Evolutionary conservation across 2,113 vertebrate species (phyloP), one percentile per base, ranked within the genome.

Genomic region (Pholis gunnellus): DNA sequence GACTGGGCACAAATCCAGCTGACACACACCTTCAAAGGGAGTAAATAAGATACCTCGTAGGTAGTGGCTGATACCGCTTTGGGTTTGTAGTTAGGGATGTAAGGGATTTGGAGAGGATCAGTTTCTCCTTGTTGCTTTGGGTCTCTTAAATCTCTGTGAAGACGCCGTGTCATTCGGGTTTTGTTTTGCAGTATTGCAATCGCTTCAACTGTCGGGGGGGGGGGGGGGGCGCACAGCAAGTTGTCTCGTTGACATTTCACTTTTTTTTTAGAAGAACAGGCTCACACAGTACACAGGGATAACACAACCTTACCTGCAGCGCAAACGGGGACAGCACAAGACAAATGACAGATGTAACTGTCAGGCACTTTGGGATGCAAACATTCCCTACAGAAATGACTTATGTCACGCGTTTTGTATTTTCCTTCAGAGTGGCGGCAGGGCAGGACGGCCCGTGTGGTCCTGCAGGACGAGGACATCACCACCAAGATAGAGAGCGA

Each of bases 401-500:
- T 27, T 0, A 9, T 72, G 70, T 66, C 48, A 83, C 64, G 40
- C 22, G 40, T 72, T 89, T 34, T 80, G 54, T 40, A 3, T 91
- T 78, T 66, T 38, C 25, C 61, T 65, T 27, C 84, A 99, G 97
- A 98, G 91, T 98, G 97, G 97, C 95, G 97, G 42, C 97, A 98
- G 87, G 97, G 97, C 82, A 94, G 97, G 40, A 97, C 98, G 3
- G 97, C 97, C 14, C 94, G 97, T 0, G 97, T 99, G 46, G 97
- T 99, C 67, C 95, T 98, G 64, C 97, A 99, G 76, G 97, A 99
- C 0, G 97, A 99, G 82, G 97, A 98, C 93, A 98, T 98, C 92
- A 98, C 97, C 91, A 98, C 97, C 88, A 98, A 98, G 94, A 98
- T 99, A 11, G 97, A 99, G 90, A 96, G 96, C 0, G 97, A 98